These are phyloP conservation scores for Cercocebus atys DNA, from an alignment of 2,113 vertebrate genomes.

Conservation along the genomic window DNA sequence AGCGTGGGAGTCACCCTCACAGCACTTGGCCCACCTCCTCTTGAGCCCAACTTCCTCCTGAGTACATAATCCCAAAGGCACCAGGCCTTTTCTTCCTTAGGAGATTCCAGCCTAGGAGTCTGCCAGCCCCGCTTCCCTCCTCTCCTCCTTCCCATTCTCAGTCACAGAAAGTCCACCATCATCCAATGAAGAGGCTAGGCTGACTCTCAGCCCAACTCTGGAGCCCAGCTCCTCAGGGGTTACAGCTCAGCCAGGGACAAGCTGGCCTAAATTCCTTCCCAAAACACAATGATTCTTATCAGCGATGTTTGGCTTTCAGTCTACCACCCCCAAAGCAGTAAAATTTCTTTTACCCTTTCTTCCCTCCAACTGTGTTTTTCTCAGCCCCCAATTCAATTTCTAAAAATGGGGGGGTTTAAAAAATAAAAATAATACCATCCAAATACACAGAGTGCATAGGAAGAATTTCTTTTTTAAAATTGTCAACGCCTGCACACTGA, in stretches of 20 bases:
- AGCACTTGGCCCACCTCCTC: neutral
- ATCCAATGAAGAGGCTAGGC: neutral
- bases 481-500: neutral
- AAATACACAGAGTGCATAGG: neutral
- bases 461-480: neutral
- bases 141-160: neutral
- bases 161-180: neutral
- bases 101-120: neutral
- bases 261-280: conserved; percentile 53
- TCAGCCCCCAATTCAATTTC: neutral
- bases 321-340: conserved; percentile 3
- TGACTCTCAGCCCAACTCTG: neutral
- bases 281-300: conserved; percentile 51
- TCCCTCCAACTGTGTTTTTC: conserved; percentile 31
- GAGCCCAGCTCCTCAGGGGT: neutral
- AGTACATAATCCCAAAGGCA: neutral
- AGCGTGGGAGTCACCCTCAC: neutral
- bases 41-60: neutral
- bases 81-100: neutral
- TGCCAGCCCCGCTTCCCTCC: neutral
- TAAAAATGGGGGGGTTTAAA: neutral
- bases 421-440: neutral
- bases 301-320: conserved; percentile 33
- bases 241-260: conserved; percentile 19
- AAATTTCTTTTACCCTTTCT: conserved; percentile 50